Base-by-base conservation (phyloP, 2,888 invertebrate genomes). In the Chloroclysta siterata region DNA sequence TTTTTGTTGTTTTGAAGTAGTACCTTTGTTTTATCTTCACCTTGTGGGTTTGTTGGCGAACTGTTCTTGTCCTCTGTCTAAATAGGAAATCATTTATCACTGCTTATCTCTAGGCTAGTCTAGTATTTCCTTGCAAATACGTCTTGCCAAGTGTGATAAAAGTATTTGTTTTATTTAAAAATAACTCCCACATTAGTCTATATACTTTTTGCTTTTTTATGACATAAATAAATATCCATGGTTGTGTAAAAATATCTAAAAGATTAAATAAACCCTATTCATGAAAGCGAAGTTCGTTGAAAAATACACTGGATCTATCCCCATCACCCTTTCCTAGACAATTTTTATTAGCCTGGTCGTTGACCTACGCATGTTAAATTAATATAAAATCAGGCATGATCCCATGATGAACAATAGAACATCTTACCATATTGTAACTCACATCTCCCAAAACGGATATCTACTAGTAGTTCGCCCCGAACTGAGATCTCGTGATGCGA, bases 71-170 rank as follows among this genome's bases (percentile, higher is more conserved):
- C 66, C 67, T 69, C 57, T 60, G 47, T 59, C 46, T 65, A 64
- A 68, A 67, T 69, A 71, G 72, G 72, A 72, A 70, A 70, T 66
- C 52, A 65, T 71, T 67, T 69, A 72, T 70, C 70, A 67, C 54
- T 53, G 65, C 57, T 70, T 71, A 69, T 71, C 71, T 63, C 46
- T 53, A 65, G 39, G 60, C 62, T 59, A 59, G 68, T 63, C 63
- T 67, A 51, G 61, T 68, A 55, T 69, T 72, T 71, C 69, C 65
- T 66, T 59, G 71, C 71, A 66, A 72, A 68, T 68, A 65, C 14
- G 46, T 17, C 50, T 60, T 55, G 56, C 47, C 48, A 53, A 46
- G 29, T 57, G 44, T 14, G 46, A 53, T 55, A 46, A 17, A 50
- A 58, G 17, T 59, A 53, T 64, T 64, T 66, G 42, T 57, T 48